These are phyloP conservation scores for Coluber constrictor DNA, from an alignment of 2,797 vertebrate species.

Conservation along the genomic window DNA sequence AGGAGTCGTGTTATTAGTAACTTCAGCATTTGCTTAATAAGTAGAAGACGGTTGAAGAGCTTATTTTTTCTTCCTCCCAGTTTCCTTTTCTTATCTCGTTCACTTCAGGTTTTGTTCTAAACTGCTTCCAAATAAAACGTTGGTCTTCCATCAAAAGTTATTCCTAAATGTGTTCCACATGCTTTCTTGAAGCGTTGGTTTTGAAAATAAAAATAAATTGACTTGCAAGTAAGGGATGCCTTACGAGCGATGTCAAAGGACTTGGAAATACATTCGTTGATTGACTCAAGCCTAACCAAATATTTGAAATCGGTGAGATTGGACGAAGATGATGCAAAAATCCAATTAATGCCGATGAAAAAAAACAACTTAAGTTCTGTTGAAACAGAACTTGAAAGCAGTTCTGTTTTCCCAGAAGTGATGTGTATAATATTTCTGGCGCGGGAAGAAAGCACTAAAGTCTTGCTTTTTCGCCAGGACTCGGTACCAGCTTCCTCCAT, in stretches of 20 bases:
- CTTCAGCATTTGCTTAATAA: constrained; percentile 15
- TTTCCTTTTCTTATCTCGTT: constrained; percentile 58
- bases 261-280: constrained; percentile 59
- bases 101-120: constrained; percentile 30
- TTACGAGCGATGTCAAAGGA: constrained; percentile 61
- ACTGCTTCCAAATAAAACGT: constrained; percentile 59
- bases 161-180: constrained; percentile 47
- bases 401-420: constrained; percentile 79
- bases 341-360: constrained; percentile 75
- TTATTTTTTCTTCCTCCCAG: constrained; percentile 20
- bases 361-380: constrained; percentile 54
- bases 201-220: constrained; percentile 15
- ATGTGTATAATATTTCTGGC: constrained; percentile 79
- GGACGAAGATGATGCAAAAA: constrained; percentile 72
- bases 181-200: constrained; percentile 46
- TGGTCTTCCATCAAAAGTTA: constrained; percentile 36
- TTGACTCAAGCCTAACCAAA: constrained; percentile 66
- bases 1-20: constrained; percentile 5
- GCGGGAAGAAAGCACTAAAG: constrained; percentile 70
- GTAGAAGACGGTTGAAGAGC: not conserved
- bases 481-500: constrained; percentile 76
- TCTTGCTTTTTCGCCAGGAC: constrained; percentile 71
- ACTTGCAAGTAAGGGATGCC: constrained; percentile 54
- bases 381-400: constrained; percentile 78
- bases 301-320: constrained; percentile 73